These are phyloP conservation scores for Perccottus glenii DNA, from an alignment of 2,113 vertebrate species.

Conservation along the genomic window DNA sequence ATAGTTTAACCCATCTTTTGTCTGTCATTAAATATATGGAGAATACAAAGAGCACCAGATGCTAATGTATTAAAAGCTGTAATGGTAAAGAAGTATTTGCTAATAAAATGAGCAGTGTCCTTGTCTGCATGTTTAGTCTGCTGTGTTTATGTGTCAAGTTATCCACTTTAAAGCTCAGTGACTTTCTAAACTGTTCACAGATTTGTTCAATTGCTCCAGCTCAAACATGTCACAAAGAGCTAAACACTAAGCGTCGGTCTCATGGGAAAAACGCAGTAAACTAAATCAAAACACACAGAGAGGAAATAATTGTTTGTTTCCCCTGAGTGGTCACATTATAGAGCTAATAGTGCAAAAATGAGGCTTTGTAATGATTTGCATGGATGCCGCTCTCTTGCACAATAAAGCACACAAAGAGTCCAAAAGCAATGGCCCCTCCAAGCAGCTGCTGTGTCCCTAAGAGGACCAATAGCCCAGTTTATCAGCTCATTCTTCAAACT, in stretches of 20 bases:
- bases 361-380: constrained; percentile 33
- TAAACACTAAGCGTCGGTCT: constrained; percentile 29
- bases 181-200: constrained; percentile 23
- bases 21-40: too few species aligned
- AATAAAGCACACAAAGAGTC: constrained; percentile 47
- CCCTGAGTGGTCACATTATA: constrained; percentile 35
- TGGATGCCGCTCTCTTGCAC: constrained; percentile 45
- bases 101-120: background rate
- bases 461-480: constrained; percentile 40
- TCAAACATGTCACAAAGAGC: constrained; percentile 38
- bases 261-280: constrained; percentile 15
- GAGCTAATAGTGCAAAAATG: constrained; percentile 43
- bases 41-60: too few species aligned
- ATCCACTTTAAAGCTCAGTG: constrained; percentile 3
- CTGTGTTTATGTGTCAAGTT: constrained; percentile 13
- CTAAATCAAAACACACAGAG: constrained; percentile 38
- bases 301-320: constrained; percentile 55
- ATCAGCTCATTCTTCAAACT: constrained; percentile 27
- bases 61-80: too few species aligned
- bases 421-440: constrained; percentile 26
- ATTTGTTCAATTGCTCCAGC: constrained; percentile 34
- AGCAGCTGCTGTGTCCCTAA: constrained; percentile 54
- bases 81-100: background rate
- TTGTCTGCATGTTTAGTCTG: constrained; percentile 8
- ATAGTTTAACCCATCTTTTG: background rate